Conservation (phyloP, 2,888 invertebrate genomes). For the Suillia variegata region DNA sequence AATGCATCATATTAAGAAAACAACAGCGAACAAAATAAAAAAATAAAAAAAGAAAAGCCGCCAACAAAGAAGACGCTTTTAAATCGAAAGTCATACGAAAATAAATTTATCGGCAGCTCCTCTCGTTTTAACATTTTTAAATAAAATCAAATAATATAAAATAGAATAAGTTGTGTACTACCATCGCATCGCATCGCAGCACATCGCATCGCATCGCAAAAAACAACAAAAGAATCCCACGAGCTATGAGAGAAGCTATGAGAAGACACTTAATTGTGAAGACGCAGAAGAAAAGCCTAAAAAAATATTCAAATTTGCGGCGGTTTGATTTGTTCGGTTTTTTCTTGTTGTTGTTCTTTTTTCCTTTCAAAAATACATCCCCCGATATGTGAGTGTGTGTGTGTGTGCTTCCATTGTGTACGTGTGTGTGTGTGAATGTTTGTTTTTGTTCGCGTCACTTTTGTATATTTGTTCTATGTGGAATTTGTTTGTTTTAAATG, state of each 20-base stretch:
- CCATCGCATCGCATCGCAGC: too few relatives aligned
- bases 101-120: slow-evolving; percentile 23
- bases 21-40: not conserved
- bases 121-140: too few relatives aligned
- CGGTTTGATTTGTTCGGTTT: not conserved
- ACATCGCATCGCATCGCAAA: not conserved
- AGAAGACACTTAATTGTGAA: not conserved
- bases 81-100: slow-evolving; percentile 15
- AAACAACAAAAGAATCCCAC: slow-evolving; percentile 14
- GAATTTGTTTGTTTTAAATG: not conserved
- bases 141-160: too few relatives aligned
- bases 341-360: slow-evolving; percentile 8
- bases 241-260: slow-evolving; percentile 2
- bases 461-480: not conserved
- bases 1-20: not conserved
- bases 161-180: slow-evolving; percentile 9
- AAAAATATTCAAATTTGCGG: slow-evolving; percentile 10
- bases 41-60: not conserved
- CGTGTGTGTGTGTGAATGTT: not conserved
- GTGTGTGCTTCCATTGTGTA: too few relatives aligned
- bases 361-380: not conserved
- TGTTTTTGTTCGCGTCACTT: not conserved
- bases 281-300: slow-evolving; percentile 6
- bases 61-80: not conserved
- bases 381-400: too few relatives aligned